Percentiles rank a stretch among this genome's conserved stretches.
phyloP scores from a whole-genome alignment of 1,140 invertebrate species.

The Xylocopa sonorina region DNA sequence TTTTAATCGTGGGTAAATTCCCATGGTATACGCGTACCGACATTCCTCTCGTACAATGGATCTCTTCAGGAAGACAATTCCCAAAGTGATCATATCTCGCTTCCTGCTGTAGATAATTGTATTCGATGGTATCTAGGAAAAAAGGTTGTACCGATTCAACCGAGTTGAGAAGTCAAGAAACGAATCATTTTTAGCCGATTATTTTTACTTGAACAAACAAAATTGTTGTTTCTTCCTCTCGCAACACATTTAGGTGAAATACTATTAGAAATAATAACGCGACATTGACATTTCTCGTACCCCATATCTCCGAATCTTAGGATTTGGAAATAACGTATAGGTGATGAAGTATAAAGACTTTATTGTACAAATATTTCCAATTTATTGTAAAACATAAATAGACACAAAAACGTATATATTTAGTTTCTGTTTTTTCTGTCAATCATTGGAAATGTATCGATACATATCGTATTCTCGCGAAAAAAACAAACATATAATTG shows the following conservation, averaged over 20 bases:
- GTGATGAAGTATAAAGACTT: conserved; percentile 27
- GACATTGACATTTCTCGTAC: not conserved
- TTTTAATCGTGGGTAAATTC: conserved; percentile 83
- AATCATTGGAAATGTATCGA: conserved; percentile 1
- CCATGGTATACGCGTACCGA: conserved; percentile 73
- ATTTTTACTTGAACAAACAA: too few relatives aligned
- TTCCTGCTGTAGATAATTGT: conserved; percentile 76
- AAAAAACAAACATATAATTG: not conserved
- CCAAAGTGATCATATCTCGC: conserved; percentile 77
- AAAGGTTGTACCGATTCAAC: conserved; percentile 35
- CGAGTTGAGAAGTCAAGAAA: conserved; percentile 28
- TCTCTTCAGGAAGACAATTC: conserved; percentile 78
- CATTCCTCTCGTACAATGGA: conserved; percentile 79
- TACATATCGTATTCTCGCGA: conserved; percentile 2
- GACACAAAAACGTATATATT: conserved; percentile 50
- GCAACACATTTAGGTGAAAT: not conserved
- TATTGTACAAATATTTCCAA: conserved; percentile 50
- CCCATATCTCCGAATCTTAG: conserved; percentile 3
- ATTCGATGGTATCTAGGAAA: conserved; percentile 71
- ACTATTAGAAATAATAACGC: not conserved
- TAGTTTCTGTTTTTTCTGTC: conserved; percentile 30
- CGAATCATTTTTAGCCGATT: not conserved
- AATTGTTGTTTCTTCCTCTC: not conserved
- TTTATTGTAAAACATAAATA: conserved; percentile 61
- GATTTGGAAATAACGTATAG: conserved; percentile 27